A percentile compares a stretch with the other conserved stretches of the same genome.
These are phyloP conservation scores for Aleiodes sp. DNA, from an alignment of 1,140 invertebrate species.

Conservation along the genomic window DNA sequence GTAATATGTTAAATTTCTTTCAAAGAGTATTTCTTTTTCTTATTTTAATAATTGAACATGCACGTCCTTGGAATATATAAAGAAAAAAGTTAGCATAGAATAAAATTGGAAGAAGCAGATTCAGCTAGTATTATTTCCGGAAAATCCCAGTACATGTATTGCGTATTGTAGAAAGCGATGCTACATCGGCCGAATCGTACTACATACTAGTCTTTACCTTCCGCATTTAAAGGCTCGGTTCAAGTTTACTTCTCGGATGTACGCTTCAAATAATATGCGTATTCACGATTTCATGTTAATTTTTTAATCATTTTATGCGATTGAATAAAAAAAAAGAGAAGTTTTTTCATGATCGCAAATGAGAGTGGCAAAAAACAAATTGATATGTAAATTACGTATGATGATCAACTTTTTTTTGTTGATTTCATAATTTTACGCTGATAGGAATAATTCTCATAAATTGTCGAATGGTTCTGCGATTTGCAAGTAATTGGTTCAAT, in stretches of 20 bases:
- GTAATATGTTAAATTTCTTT: too few relatives aligned
- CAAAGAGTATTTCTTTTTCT: too few relatives aligned
- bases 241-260: neutral
- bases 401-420: too few relatives aligned
- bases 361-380: too few relatives aligned
- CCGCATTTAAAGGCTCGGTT: neutral
- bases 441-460: neutral
- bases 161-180: constrained; percentile 5
- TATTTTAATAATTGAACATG: too few relatives aligned
- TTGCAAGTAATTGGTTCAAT: too few relatives aligned
- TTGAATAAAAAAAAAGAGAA: neutral
- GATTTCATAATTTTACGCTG: neutral
- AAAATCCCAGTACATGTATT: neutral
- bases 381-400: too few relatives aligned
- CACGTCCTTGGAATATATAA: neutral
- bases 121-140: neutral
- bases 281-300: neutral
- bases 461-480: neutral
- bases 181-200: neutral
- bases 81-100: neutral
- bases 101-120: neutral
- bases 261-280: neutral
- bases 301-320: neutral
- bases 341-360: neutral
- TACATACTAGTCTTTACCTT: neutral